Conservation (phyloP, 1,140 invertebrate species). For the Caenorhabditis latens region DNA sequence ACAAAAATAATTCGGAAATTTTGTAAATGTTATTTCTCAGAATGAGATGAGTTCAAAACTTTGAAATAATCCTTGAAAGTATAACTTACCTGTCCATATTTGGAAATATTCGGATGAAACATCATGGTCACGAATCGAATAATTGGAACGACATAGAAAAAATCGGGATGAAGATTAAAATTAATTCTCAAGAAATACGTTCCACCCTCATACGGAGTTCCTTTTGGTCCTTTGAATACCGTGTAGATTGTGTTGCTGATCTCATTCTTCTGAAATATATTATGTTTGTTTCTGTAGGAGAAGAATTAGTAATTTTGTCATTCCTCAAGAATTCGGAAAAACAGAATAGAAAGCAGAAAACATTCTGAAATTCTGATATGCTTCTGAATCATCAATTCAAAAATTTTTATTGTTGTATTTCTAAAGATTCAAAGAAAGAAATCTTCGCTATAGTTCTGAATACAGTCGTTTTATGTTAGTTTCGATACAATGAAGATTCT, state of each 20-base stretch:
- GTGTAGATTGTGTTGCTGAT: background rate
- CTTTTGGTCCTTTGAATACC: background rate
- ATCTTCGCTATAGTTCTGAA: too few relatives aligned
- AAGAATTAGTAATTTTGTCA: background rate
- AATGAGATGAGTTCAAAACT: too few relatives aligned
- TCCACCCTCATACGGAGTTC: background rate
- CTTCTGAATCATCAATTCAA: too few relatives aligned
- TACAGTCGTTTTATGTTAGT: too few relatives aligned
- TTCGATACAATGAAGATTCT: too few relatives aligned
- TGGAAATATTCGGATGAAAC: constrained; percentile 18
- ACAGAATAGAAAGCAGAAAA: background rate
- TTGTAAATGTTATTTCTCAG: too few relatives aligned
- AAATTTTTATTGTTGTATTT: too few relatives aligned
- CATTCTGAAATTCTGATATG: too few relatives aligned
- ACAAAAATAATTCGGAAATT: too few relatives aligned
- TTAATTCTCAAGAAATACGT: background rate
- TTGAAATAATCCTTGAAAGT: background rate
- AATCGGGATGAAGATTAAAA: background rate
- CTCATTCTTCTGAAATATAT: background rate
- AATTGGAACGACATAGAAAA: background rate
- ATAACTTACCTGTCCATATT: background rate
- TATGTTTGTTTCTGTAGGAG: background rate
- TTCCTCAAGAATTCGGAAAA: background rate
- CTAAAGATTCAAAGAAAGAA: too few relatives aligned
- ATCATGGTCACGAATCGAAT: background rate